Evolutionary conservation across 1,140 invertebrate genomes (phyloP), one percentile per base, ranked within the genome.

Genomic region (Plodia interpunctella): DNA sequence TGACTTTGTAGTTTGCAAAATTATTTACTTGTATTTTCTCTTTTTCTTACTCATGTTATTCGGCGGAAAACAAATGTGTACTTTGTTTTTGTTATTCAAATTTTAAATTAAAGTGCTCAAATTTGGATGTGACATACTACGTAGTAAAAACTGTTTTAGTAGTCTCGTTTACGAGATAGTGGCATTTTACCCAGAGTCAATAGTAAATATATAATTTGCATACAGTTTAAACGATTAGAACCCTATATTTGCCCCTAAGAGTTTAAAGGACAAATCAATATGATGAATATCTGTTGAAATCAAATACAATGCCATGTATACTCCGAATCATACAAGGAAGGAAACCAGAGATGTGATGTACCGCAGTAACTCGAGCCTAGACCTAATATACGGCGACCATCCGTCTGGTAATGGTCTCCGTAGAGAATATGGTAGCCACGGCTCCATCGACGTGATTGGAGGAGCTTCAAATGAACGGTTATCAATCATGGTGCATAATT

Each of bases 401-500:
- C 62, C 84, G 54, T 70, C 85, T 53, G 76, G 75, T 17, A 89
- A 90, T 44, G 83, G 88, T 32, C 70, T 92, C 30, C 87, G 91
- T 57, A 80, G 92, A 8, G 92, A 92, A 72, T 93, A 92, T 88
- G 92, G 92, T 28, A 92, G 91, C 70, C 92, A 92, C 79, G 92
- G 92, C 17, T 91, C 90, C 55, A 92, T 92, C 66, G 90, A 92
- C 77, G 89, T 92, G 66, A 91, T 92, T 13, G 90, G 91, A 21
- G 80, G 83, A 44, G 72, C 78, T 49, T 70, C 78, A 49, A 74
- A 73, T 75, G 66, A 93, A 91, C 75, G 83, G 72, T 19, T 86
- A 74, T 76, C 82, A 83, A 94, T 94, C 6, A 95, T 97, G 94
- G 91, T 97, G 8, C 94, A 95, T 76, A 94, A 95, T 62, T 87